A percentile compares a stretch with the other conserved stretches of the same genome.
Conservation (phyloP, 1,140 invertebrate species). For the Archegozetes longisetosus region DNA sequence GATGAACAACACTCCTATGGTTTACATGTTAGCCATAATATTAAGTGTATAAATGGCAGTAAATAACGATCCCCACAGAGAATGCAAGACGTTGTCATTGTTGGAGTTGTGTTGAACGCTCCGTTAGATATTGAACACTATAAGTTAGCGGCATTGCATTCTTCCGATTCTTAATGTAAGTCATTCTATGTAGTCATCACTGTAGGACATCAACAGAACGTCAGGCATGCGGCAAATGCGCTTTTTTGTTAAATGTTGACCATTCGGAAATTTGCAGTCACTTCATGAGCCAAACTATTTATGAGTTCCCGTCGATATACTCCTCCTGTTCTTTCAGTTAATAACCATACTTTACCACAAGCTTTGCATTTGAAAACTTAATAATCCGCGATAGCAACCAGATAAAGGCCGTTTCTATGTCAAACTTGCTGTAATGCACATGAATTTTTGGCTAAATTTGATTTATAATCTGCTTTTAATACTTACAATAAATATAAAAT, state of each 20-base stretch:
- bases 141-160: neutral
- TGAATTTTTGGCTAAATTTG: no score
- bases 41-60: neutral
- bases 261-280: neutral
- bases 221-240: neutral
- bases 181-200: neutral
- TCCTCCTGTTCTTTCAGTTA: no score
- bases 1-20: neutral
- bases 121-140: neutral
- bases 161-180: neutral
- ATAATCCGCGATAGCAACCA: no score
- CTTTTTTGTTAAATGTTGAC: neutral
- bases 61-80: neutral
- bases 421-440: no score
- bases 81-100: neutral
- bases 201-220: neutral
- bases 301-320: no score
- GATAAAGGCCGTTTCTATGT: no score
- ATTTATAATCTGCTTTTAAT: no score
- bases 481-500: no score
- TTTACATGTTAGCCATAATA: neutral
- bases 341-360: neutral
- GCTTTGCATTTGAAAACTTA: neutral
- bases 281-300: no score
- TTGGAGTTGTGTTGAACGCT: neutral